Evolutionary conservation across 2,888 invertebrate genomes (phyloP).

Genomic region (Dioctria rufipes): DNA sequence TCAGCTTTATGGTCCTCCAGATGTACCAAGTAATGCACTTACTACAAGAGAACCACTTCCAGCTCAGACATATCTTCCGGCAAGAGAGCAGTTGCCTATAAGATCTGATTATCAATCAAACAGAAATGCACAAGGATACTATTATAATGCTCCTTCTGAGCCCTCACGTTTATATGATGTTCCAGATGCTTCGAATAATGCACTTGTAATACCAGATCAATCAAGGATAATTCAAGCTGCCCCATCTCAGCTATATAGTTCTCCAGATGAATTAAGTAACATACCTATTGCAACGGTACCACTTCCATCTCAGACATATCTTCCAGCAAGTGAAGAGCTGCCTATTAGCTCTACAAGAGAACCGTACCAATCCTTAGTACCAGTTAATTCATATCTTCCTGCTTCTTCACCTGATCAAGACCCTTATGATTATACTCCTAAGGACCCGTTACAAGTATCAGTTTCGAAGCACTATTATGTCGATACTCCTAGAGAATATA

Average conservation of each 20-base stretch:
- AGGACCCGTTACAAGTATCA: neutral
- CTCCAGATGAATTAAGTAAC: too few relatives aligned
- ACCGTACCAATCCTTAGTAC: neutral
- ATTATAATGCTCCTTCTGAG: neutral
- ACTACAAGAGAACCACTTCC: neutral
- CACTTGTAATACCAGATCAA: neutral
- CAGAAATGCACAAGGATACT: neutral
- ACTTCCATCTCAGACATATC: neutral
- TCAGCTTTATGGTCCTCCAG: neutral
- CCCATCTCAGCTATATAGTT: neutral
- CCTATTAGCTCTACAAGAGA: neutral
- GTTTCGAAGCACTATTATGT: slow-evolving; percentile 30
- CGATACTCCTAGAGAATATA: neutral
- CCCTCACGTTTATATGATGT: neutral
- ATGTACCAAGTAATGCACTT: too few relatives aligned
- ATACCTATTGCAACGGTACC: neutral
- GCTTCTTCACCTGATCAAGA: neutral
- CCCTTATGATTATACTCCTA: neutral
- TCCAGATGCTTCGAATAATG: neutral
- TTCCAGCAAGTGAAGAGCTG: neutral
- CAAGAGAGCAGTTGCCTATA: neutral
- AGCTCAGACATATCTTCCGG: neutral
- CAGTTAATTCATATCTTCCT: neutral
- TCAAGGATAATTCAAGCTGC: neutral
- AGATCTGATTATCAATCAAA: neutral